phyloP scores from a whole-genome alignment of 2,888 invertebrate species.

The Lycophotia porphyrea region DNA sequence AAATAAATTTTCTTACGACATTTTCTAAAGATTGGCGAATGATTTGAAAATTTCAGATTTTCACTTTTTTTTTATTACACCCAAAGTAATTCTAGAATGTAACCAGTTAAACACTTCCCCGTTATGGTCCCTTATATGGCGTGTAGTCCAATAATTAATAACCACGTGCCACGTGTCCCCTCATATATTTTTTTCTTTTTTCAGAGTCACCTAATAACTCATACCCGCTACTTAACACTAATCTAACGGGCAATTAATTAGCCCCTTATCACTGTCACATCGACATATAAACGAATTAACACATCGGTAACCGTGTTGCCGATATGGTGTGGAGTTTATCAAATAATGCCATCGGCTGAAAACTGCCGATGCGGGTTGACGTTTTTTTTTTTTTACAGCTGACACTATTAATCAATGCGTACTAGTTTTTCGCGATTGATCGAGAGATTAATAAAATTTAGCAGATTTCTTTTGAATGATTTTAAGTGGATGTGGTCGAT shows the following conservation, averaged over 20 bases:
- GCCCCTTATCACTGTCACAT: slow-evolving; percentile 17
- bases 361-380: neutral
- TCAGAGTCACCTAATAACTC: neutral
- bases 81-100: neutral
- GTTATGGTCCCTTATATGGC: neutral
- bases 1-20: neutral
- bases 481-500: neutral
- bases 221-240: slow-evolving; percentile 29
- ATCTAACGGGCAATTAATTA: slow-evolving; percentile 41
- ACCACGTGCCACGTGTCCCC: neutral
- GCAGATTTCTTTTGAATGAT: neutral
- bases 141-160: slow-evolving; percentile 2
- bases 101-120: no score
- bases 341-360: neutral
- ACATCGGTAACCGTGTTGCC: slow-evolving; percentile 20
- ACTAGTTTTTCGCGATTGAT: neutral
- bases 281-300: slow-evolving; percentile 38
- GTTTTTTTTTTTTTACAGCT: neutral
- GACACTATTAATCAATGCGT: neutral
- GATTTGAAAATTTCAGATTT: no score
- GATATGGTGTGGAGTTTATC: neutral
- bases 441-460: neutral
- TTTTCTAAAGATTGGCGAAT: no score
- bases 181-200: neutral
- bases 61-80: neutral